Base-by-base conservation (phyloP, 2,888 invertebrate species). In the Latrodectus elegans region DNA sequence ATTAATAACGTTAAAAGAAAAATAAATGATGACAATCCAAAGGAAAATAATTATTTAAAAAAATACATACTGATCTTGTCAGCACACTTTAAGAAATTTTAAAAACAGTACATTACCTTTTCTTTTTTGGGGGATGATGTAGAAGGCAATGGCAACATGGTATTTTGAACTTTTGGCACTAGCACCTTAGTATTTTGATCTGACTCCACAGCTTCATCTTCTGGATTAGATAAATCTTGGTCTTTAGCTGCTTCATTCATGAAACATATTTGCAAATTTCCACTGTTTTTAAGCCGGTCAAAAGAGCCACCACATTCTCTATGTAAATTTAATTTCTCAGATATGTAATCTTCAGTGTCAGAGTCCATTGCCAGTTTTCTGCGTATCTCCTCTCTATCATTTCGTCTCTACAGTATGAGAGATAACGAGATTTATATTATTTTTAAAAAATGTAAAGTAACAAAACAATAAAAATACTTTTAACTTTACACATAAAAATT, bases 201-300 rank as follows among this genome's bases (percentile, higher is more conserved):
- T 15, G 15, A 12, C 38, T 38, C 38, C 10, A 49, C 22, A 11
- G 22, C 9, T 76, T 88, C 83, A 64, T 88, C 79, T 22, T 76
- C 81, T 11, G 86, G 71, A 81, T 81, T 81, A 9, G 67, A 65
- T 22, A 84, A 74, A 38, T 89, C 89, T n/a, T 89, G 87, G 38
- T 89, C 89, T 78, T 96, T 96, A 88, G 95, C 95, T 83, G 96
- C 96, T 92, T 98, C 97, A 92, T 97, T 97, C 96, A 97, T 96
- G 93, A 97, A 97, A 94, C 97, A 97, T 91, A 98, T 97, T 94
- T 97, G 97, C 78, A 97, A 95, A 93, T 97, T 97, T 95, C 96
- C 97, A 90, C 96, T 92, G 73, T 92, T 91, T 93, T 96, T 96
- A 91, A 97, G 94, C 91, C 97, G 94, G 89, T 97, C 95, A 92